A percentile compares a stretch with the other conserved stretches of the same genome.
These are phyloP conservation scores for Limenitis camilla DNA, from an alignment of 2,888 invertebrate genomes.

Conservation along the genomic window DNA sequence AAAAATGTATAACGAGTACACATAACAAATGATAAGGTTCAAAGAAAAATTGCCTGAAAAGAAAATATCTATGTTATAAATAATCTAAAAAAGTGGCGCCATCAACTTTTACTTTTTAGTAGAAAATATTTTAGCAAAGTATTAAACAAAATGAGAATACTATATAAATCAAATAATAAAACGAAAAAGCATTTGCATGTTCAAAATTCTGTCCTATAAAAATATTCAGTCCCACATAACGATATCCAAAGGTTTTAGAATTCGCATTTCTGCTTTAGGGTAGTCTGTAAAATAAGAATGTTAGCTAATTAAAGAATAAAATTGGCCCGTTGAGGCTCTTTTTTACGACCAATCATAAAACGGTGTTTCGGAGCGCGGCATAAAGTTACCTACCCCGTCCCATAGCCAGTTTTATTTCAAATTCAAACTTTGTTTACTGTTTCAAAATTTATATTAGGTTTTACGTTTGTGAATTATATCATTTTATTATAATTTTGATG, in stretches of 20 bases:
- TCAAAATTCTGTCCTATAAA: conserved; percentile 3
- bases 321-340: conserved; percentile 51
- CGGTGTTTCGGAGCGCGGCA: conserved; percentile 52
- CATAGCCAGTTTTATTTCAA: conserved; percentile 44
- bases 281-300: conserved; percentile 45
- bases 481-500: too few species aligned
- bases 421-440: conserved; percentile 44
- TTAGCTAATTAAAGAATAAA: conserved; percentile 63
- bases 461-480: background rate
- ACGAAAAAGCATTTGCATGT: background rate
- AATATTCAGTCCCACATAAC: background rate
- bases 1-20: too few species aligned
- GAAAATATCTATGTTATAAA: too few species aligned
- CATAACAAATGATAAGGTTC: too few species aligned
- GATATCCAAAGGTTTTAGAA: conserved; percentile 7
- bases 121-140: too few species aligned
- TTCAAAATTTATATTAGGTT: conserved; percentile 33
- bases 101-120: too few species aligned
- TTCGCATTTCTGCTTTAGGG: conserved; percentile 23
- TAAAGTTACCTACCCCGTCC: conserved; percentile 48
- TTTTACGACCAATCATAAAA: conserved; percentile 69
- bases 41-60: too few species aligned
- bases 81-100: too few species aligned
- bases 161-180: background rate
- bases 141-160: too few species aligned